phyloP scores from a whole-genome alignment of 2,888 invertebrate genomes.

The Scotopteryx bipunctaria region DNA sequence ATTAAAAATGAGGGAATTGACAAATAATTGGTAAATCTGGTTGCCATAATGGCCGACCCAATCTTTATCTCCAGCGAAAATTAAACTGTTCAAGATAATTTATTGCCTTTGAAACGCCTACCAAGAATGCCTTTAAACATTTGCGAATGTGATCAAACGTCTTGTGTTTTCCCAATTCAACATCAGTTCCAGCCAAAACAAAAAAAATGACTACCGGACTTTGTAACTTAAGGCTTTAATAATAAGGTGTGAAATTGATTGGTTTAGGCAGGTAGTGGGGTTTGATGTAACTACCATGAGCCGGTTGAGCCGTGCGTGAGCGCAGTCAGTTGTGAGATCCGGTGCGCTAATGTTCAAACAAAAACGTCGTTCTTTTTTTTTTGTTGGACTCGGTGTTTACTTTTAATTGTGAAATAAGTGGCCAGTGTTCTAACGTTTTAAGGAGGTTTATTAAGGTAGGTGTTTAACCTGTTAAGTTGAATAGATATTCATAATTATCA shows the following conservation, averaged over 20 bases:
- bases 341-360: conserved; percentile 52
- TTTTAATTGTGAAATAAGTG: conserved; percentile 32
- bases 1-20: no score
- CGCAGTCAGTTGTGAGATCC: conserved; percentile 70
- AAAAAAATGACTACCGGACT: conserved; percentile 24
- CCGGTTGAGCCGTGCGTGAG: conserved; percentile 57
- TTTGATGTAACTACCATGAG: conserved; percentile 63
- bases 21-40: no score
- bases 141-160: conserved; percentile 46
- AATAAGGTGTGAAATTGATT: conserved; percentile 44
- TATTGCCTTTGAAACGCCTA: conserved; percentile 3
- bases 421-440: conserved; percentile 15
- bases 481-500: conserved; percentile 35
- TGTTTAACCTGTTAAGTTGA: background rate
- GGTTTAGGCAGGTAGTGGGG: conserved; percentile 45
- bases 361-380: conserved; percentile 20
- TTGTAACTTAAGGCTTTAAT: conserved; percentile 32
- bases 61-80: no score
- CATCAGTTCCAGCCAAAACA: conserved; percentile 51
- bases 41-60: no score
- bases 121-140: conserved; percentile 24
- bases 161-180: conserved; percentile 65
- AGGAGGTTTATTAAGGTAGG: background rate
- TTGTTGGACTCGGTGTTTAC: conserved; percentile 19
- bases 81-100: no score